phyloP scores from a whole-genome alignment of 2,888 invertebrate genomes.

The Dinocampus coccinellae region DNA sequence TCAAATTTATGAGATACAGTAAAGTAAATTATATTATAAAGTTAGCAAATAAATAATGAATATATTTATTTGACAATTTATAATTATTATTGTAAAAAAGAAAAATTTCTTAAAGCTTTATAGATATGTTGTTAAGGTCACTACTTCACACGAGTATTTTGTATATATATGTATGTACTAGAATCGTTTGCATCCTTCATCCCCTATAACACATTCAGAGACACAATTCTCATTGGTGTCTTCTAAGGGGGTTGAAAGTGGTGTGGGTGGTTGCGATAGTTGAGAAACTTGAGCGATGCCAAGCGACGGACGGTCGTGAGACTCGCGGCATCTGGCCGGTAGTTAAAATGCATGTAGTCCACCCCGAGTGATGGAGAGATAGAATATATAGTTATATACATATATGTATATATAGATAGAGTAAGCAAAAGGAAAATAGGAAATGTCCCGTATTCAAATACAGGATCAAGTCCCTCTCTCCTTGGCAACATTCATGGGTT shows the following conservation, averaged over 20 bases:
- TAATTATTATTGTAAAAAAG: too few species aligned
- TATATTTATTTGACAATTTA: too few species aligned
- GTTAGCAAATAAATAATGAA: too few species aligned
- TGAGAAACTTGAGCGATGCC: constrained; percentile 65
- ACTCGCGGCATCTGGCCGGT: constrained; percentile 66
- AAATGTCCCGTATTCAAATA: constrained; percentile 66
- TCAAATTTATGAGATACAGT: too few species aligned
- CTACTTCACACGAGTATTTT: not conserved
- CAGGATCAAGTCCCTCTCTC: constrained; percentile 64
- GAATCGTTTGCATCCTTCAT: constrained; percentile 32
- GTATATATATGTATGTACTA: not conserved
- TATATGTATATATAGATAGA: not conserved
- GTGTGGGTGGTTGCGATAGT: constrained; percentile 58
- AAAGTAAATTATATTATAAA: too few species aligned
- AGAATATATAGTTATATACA: not conserved
- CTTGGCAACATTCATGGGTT: constrained; percentile 59
- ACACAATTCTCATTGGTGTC: not conserved
- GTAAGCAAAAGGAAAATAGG: constrained; percentile 30
- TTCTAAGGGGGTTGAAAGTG: constrained; percentile 14
- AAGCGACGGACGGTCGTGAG: constrained; percentile 64
- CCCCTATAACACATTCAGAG: constrained; percentile 26
- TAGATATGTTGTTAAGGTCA: too few species aligned
- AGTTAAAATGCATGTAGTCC: constrained; percentile 70
- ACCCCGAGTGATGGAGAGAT: constrained; percentile 45
- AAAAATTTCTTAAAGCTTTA: too few species aligned